Base-by-base conservation (phyloP, 2,888 invertebrate genomes). In the Drosophila mettleri region DNA sequence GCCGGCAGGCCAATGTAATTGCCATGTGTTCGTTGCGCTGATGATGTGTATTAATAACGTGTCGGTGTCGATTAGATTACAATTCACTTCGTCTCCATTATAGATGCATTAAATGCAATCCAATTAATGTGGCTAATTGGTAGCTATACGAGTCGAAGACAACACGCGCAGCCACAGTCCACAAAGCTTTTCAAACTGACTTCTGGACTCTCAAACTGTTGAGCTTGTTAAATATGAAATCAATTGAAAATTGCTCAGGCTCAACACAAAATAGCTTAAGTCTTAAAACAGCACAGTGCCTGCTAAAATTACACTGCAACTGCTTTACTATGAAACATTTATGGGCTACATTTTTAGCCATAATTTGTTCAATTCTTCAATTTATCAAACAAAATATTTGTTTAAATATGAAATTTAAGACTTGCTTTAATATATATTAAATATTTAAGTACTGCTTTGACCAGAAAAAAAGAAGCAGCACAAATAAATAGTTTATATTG, bases 21-120 rank as follows among this genome's bases (percentile, higher is more conserved):
- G 54, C 24, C 54, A 31, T 27, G 18, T 33, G 22, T n/a, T 34
- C 9, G 38, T 34, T 71, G 24, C 41, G 20, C 38, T 51, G 48
- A 51, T 62, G 24, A 74, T 36, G 49, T 71, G 53, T 63, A 20
- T 24, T 74, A 76, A 72, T 61, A 68, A 58, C 43, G 18, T 41
- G 38, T 59, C 46, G 20, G 49, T 54, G 18, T 43, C 60, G 59
- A 65, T 76, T 74, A 65, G 29, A 69, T 64, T 60, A 61, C 18
- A 60, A 49, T 49, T 49, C 49, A 34, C 49, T 34, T 55, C 20
- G 45, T n/a, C 31, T 36, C 27, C 24, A 58, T 22, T 48, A 18
- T 48, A 29, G 14, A 16, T 52, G 16, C 20, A 48, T 20, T 48
- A 18, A 38, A 39, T 38, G n/a, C n/a, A 9, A 9, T 27, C n/a